These are phyloP conservation scores for Xiphophorus maculatus DNA, from an alignment of 2,113 vertebrate species.

Conservation along the genomic window DNA sequence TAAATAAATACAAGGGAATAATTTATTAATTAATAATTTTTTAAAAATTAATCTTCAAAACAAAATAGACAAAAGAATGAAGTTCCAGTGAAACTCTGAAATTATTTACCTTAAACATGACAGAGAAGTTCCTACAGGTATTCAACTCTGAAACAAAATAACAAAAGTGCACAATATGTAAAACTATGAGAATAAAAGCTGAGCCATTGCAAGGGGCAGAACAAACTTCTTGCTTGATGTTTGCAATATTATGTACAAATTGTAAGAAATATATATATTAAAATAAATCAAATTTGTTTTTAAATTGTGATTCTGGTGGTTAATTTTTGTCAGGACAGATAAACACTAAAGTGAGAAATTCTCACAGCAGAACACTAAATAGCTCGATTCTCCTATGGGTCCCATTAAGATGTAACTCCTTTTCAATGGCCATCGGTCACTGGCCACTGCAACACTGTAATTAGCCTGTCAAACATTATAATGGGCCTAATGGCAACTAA, in stretches of 20 bases:
- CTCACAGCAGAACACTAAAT: background rate
- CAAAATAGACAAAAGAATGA: background rate
- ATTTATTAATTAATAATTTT: too few relatives aligned
- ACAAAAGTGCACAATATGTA: background rate
- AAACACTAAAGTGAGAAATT: background rate
- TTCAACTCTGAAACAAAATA: background rate
- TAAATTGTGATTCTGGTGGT: background rate
- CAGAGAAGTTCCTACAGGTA: background rate
- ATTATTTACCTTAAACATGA: too few relatives aligned
- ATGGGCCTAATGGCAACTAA: background rate
- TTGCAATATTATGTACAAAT: background rate
- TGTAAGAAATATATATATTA: background rate
- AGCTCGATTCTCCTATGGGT: background rate
- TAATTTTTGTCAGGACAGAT: background rate
- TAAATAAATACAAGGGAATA: too few relatives aligned
- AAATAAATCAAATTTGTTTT: too few relatives aligned
- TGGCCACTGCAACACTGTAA: background rate
- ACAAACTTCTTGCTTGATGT: background rate
- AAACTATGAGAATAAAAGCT: background rate
- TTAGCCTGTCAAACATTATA: conserved; percentile 3
- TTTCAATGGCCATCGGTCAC: conserved; percentile 36
- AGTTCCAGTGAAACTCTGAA: background rate
- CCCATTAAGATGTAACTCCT: background rate
- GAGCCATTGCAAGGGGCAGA: background rate
- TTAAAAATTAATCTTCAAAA: too few relatives aligned